Percentiles rank a stretch among this genome's conserved stretches.
phyloP scores from a whole-genome alignment of 1,140 invertebrate genomes.

The Apis florea region DNA sequence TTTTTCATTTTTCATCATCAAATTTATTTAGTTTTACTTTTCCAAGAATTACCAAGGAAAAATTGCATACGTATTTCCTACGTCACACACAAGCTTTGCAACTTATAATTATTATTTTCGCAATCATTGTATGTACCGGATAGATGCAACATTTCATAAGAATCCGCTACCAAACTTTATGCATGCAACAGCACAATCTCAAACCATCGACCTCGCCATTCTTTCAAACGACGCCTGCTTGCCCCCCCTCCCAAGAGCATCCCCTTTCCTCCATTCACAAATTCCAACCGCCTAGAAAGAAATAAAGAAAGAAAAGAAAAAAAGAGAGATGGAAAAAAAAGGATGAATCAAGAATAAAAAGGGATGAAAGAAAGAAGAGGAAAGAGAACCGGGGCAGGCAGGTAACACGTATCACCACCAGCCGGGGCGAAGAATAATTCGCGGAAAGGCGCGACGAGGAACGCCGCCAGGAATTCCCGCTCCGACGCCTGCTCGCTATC shows the following conservation, averaged over 20 bases:
- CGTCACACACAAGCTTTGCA: neutral
- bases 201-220: neutral
- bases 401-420: neutral
- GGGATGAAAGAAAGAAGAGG: neutral
- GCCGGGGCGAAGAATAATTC: conserved; percentile 7
- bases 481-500: neutral
- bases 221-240: neutral
- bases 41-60: neutral
- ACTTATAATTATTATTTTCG: neutral
- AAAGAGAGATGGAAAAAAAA: neutral
- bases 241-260: neutral
- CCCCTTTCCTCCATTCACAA: conserved; percentile 2
- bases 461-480: conserved; percentile 24
- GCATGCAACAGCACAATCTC: neutral
- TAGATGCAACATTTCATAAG: neutral
- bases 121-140: neutral
- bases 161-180: neutral
- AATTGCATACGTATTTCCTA: neutral
- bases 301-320: neutral
- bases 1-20: no score
- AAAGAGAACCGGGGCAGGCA: neutral
- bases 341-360: neutral
- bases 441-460: conserved; percentile 18
- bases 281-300: neutral
- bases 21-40: neutral